These are phyloP conservation scores for Protonibea diacanthus DNA, from an alignment of 2,797 vertebrate genomes.

Conservation along the genomic window DNA sequence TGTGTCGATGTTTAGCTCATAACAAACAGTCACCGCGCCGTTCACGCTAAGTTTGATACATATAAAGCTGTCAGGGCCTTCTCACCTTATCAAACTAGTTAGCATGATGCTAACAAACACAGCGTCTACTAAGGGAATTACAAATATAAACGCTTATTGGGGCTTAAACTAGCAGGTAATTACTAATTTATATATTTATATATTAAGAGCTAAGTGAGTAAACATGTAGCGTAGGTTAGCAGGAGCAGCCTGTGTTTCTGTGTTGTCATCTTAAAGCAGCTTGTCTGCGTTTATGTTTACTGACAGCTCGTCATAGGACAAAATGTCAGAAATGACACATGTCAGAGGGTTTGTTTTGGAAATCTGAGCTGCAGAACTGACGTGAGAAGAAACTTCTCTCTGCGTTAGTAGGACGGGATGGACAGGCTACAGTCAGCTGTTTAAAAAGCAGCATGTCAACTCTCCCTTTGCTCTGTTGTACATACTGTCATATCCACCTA, in stretches of 20 bases:
- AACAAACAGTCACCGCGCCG: fast-evolving
- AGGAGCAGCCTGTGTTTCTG: background rate
- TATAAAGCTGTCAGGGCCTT: background rate
- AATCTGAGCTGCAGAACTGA: background rate
- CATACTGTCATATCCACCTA: too few relatives aligned
- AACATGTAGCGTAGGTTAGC: background rate
- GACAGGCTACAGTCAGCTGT: too few relatives aligned
- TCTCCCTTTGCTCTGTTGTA: too few relatives aligned
- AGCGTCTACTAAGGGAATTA: constrained; percentile 15
- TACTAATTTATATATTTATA: too few relatives aligned
- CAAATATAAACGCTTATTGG: background rate
- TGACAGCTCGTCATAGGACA: background rate
- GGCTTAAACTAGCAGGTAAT: fast-evolving
- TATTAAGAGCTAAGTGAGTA: too few relatives aligned
- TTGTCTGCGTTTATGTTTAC: background rate
- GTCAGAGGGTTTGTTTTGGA: background rate
- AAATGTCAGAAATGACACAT: background rate
- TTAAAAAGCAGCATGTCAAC: too few relatives aligned
- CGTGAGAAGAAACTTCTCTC: too few relatives aligned
- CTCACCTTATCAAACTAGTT: constrained; percentile 19
- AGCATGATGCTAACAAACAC: constrained; percentile 67
- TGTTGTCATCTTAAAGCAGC: constrained; percentile 2
- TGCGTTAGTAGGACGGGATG: too few relatives aligned
- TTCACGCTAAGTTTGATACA: background rate
- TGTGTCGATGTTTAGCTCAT: background rate